These are phyloP conservation scores for Drosophila paulistorum DNA, from an alignment of 1,140 invertebrate genomes.

Conservation along the genomic window DNA sequence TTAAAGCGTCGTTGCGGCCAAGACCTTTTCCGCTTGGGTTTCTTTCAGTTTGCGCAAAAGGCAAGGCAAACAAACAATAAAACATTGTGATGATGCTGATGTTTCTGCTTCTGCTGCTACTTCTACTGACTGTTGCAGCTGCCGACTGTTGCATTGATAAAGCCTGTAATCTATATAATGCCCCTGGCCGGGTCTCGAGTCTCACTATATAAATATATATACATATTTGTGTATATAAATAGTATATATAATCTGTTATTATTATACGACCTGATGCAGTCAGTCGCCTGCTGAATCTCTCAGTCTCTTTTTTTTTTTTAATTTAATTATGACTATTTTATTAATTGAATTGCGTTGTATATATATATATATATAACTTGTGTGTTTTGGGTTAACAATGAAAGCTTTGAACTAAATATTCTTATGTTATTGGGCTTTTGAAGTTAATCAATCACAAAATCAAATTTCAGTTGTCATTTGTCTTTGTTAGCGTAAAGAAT, in stretches of 20 bases:
- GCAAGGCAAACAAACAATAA: constrained; percentile 41
- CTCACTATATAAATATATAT: constrained; percentile 28
- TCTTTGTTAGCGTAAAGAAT: constrained; percentile 23
- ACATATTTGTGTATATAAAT: constrained; percentile 18
- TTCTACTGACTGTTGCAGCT: constrained; percentile 19
- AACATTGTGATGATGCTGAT: constrained; percentile 29
- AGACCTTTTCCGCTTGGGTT: background rate
- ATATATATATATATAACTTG: constrained; percentile 6
- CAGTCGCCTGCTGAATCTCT: background rate
- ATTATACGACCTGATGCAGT: constrained; percentile 51
- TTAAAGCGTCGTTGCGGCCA: background rate
- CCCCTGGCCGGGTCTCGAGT: constrained; percentile 51
- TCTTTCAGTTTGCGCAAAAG: constrained; percentile 13
- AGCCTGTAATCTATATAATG: constrained; percentile 61
- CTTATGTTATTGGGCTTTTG: background rate
- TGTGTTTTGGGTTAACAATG: background rate
- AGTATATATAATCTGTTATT: constrained; percentile 31
- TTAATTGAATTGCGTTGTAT: constrained; percentile 71
- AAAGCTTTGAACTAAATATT: constrained; percentile 14
- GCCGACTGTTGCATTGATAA: constrained; percentile 56
- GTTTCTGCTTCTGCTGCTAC: constrained; percentile 28
- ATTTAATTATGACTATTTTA: constrained; percentile 78
- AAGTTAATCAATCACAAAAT: constrained; percentile 8
- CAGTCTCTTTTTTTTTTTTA: constrained; percentile 35
- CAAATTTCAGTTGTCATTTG: constrained; percentile 51